Evolutionary conservation across 2,113 vertebrate species (phyloP), one percentile per base, ranked within the genome.

Genomic region (Triplophysa dalaica): DNA sequence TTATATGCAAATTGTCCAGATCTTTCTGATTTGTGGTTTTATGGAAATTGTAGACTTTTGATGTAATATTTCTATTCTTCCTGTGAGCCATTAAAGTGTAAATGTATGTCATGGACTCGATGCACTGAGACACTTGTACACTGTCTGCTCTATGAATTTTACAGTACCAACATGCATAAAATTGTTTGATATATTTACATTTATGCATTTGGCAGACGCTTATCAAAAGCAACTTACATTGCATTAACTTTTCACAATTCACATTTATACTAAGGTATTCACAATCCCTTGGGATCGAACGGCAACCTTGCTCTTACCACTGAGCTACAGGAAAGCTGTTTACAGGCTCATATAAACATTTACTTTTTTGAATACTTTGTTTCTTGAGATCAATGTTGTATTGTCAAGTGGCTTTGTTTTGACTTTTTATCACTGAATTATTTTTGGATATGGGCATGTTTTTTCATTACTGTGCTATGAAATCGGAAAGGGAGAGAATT

Each of bases 1-100:
- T 72, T 82, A 72, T 81, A 61, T 64, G 19, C 13, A 33, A 56
- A 38, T 70, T 82, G 50, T 56, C 24, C 19, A 63, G 45, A 24
- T 76, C 22, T 58, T 6, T 45, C 10, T 45, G 33, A 70, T 38
- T 60, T 67, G 67, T 69, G 67, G 45, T 70, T 70, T n/a, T 24
- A 69, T 69, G 67, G 22, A 24, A 45, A 48, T 45, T 68, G n/a
- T 58, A 12, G 48, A 70, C 24, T 54, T 29, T 4, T 72, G 5
- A 58, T 72, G 69, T 56, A 21, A 72, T 16, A 58, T 38, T 58
- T 52, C 69, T 21, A 38, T 58, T 72, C 19, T 58, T 72, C 29
- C 56, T 38, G 52, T 56, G 69, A 72, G 69, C 69, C 69, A 72
- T 33, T 70, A 7, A n/a, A 72, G 13, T 72, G 52, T 58, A 72